Evolutionary conservation across 2,113 vertebrate species (phyloP), one percentile per base, ranked within the genome.

Genomic region (Bambusicola thoracicus): DNA sequence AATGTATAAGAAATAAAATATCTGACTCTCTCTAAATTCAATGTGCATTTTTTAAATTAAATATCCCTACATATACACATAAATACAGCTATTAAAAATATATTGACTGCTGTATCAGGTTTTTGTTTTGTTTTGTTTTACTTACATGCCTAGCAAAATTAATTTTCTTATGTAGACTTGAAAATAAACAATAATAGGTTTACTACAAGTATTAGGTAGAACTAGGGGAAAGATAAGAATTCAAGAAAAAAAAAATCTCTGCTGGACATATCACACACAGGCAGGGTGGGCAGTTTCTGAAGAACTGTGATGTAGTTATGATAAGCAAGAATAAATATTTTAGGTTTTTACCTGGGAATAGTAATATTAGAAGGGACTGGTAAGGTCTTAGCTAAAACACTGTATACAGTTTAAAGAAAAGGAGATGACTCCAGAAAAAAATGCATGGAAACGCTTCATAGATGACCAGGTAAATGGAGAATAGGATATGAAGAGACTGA

Each of bases 231-330:
- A 65, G 21, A 55, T 7, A 79, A 74, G 21, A 29, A 40, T 29
- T 43, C 13, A 75, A 62, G 41, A 17, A 44, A 78, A 58, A 3
- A 2, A 9, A 30, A 29, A 16, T 53, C 27, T 29, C 8, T 53
- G 27, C 27, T 29, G 51, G 27, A 17, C 8, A 20, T 32, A 10
- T 4, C 21, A 48, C 76, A 34, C 0, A 1, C 6, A 41, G 27
- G 5, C 20, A 44, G 40, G 49, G 16, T 6, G 2, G 21, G 44
- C 25, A 69, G 6, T 56, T 87, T 48, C 59, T 74, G 29, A 16
- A 66, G 40, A 65, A 25, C 21, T 43, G 24, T 30, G 20, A 34
- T 69, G 8, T 53, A 79, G 29, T 48, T 17, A 14, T 9, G 8
- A 7, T 78, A 76, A 40, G 4, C 48, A 25, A 40, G 16, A 89